Evolutionary conservation across 2,888 invertebrate species (phyloP).

Genomic region (Acanthosoma haemorrhoidale): DNA sequence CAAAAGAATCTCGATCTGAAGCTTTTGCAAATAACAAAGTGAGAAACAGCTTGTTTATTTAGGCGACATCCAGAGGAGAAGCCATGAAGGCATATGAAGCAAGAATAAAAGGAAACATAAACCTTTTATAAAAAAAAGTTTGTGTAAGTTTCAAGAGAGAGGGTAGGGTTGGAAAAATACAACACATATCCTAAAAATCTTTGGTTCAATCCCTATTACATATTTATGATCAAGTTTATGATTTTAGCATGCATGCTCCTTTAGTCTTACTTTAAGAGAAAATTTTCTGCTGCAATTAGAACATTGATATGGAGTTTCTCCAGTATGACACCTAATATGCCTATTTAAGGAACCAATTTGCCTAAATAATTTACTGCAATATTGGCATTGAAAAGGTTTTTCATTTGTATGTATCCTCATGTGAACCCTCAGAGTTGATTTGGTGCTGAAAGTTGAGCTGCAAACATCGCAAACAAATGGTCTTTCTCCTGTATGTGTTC

Average conservation of each 20-base stretch:
- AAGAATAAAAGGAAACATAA: too few relatives aligned
- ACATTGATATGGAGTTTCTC: not conserved
- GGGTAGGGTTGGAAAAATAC: too few relatives aligned
- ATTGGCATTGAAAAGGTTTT: conserved; percentile 21
- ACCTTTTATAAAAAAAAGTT: too few relatives aligned
- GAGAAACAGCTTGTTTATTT: too few relatives aligned
- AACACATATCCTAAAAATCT: too few relatives aligned
- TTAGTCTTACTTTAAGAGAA: not conserved
- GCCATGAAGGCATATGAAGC: too few relatives aligned
- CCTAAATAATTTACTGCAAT: conserved; percentile 14
- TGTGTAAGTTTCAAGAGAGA: too few relatives aligned
- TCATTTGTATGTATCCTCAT: conserved; percentile 15
- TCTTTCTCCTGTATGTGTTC: conserved; percentile 9
- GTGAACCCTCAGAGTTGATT: not conserved
- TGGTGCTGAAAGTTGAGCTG: not conserved
- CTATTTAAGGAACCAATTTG: not conserved
- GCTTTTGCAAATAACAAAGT: too few relatives aligned
- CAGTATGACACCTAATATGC: not conserved
- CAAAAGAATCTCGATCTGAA: too few relatives aligned
- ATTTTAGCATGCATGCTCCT: not conserved
- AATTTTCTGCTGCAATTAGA: not conserved
- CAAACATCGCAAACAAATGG: conserved; percentile 9
- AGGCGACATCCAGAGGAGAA: too few relatives aligned
- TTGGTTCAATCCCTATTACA: too few relatives aligned
- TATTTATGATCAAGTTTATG: too few relatives aligned